Evolutionary conservation across 2,888 invertebrate species (phyloP).

Genomic region (Malthinus seriepunctatus): DNA sequence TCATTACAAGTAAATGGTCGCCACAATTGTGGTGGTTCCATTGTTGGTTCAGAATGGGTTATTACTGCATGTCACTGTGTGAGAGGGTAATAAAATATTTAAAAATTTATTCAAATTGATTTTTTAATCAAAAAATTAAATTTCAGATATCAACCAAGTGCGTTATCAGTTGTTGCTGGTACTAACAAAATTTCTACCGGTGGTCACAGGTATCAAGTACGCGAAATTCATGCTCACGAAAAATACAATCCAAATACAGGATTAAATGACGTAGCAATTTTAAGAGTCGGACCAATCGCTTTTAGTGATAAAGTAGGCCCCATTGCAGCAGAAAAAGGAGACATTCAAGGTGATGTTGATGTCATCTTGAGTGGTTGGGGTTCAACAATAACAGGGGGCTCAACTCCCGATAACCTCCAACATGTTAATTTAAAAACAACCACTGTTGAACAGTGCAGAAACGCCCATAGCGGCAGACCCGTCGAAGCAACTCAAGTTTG

Average conservation of each 20-base stretch:
- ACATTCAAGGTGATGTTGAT: slow-evolving; percentile 11
- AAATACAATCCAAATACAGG: no score
- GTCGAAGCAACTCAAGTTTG: slow-evolving; percentile 61
- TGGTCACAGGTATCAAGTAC: not conserved
- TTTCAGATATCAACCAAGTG: not conserved
- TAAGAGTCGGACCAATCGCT: slow-evolving; percentile 11
- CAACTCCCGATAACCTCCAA: slow-evolving; percentile 59
- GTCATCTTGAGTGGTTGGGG: slow-evolving; percentile 30
- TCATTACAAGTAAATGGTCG: not conserved
- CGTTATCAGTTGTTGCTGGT: not conserved
- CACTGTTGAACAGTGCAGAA: slow-evolving; percentile 56
- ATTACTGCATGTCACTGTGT: not conserved
- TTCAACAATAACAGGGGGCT: slow-evolving; percentile 42
- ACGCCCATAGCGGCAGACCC: not conserved
- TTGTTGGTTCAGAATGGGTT: not conserved
- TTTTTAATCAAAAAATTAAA: not conserved
- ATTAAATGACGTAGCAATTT: no score
- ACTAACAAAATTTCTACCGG: not conserved
- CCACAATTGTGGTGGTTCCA: not conserved
- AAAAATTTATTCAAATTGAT: not conserved
- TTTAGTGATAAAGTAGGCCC: slow-evolving; percentile 21
- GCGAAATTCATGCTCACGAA: no score
- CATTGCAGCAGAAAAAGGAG: slow-evolving; percentile 13
- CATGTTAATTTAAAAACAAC: slow-evolving; percentile 58
- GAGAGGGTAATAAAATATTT: not conserved